Base-by-base conservation (phyloP, 2,797 vertebrate species). In the Acrossocheilus wenchowensis region DNA sequence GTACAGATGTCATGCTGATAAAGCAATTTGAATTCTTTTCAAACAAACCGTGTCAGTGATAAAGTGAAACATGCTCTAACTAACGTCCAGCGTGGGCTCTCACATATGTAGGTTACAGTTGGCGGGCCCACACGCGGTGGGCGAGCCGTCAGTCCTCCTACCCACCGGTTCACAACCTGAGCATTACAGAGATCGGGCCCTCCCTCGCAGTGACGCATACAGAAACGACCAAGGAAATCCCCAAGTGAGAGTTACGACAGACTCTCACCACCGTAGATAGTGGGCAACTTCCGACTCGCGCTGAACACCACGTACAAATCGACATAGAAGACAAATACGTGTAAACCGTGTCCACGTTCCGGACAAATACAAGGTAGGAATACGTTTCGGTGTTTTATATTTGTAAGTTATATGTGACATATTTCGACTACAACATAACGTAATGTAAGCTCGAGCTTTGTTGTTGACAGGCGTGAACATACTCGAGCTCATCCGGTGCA, bases 201-300 rank as follows among this genome's bases (percentile, higher is more conserved):
- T 72, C 89, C 84, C 71, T 64, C 88, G 6, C 87, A 2, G 89
- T 93, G 93, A 94, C 94, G 93, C 89, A 91, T 66, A 82, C 91
- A 85, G 87, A 84, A 89, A 91, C 89, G 89, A 92, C 78, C 87
- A 84, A 94, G 94, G 94, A 95, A 95, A 95, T 93, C 94, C 94
- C 95, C 93, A 84, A 81, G 80, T 90, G 90, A 89, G 79, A 73
- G 87, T 90, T 66, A 89, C 85, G 86, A 86, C 85, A 88, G 54
- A 88, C 88, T 91, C 89, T 80, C 39, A 34, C 87, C 86, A 90
- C 94, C 93, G 94, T 93, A 94, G 92, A 92, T 86, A 80, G 91
- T 73, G 48, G 83, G 78, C 45, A 85, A 87, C 88, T 89, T 86
- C 88, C 88, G 78, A 84, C 50, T 81, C 43, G 45, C n/a, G 48